Base-by-base conservation (phyloP, 1,140 invertebrate species). In the Lepidurus packardi region DNA sequence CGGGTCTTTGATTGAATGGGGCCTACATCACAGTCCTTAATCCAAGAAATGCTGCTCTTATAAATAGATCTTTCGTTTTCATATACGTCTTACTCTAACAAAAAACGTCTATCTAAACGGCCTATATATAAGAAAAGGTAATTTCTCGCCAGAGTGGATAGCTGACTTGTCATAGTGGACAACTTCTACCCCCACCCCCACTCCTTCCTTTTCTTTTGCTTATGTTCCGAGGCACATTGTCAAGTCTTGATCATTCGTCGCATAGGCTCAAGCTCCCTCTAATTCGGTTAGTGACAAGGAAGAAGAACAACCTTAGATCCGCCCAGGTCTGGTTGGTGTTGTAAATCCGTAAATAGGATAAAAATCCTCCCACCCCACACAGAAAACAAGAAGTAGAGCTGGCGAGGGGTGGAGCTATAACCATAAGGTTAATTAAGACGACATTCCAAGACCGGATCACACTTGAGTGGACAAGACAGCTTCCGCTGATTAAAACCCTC, bases 251-350 rank as follows among this genome's bases (percentile, higher is more conserved):
- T n/a, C 53, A 65, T 65, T 21, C 53, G 53, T 34, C 34, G 53
- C 16, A 65, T n/a, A 65, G 53, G 53, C 53, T 65, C 53, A 65
- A 65, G 53, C 13, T 21, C 16, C 21, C n/a, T 16, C 53, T 65
- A 65, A 65, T 65, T 65, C 53, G 53, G 53, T 65, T 65, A 65
- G 53, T 65, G 53, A 65, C 53, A 65, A 65, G 53, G 53, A 65
- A 65, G 53, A 65, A 13, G 13, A 65, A 65, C 53, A 13, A 65
- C 21, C 53, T 65, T 65, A n/a, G 53, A 65, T 65, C 53, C 53
- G 53, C 53, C 53, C 53, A 65, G 53, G 53, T 65, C 53, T 65
- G 10, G 53, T n/a, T 65, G 53, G 53, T 65, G 16, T 21, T 65
- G 16, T 65, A 65, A 65, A 65, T 65, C 53, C 53, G 53, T 65